Evolutionary conservation across 2,888 invertebrate genomes (phyloP).

Genomic region (Caenorhabditis panamensis): DNA sequence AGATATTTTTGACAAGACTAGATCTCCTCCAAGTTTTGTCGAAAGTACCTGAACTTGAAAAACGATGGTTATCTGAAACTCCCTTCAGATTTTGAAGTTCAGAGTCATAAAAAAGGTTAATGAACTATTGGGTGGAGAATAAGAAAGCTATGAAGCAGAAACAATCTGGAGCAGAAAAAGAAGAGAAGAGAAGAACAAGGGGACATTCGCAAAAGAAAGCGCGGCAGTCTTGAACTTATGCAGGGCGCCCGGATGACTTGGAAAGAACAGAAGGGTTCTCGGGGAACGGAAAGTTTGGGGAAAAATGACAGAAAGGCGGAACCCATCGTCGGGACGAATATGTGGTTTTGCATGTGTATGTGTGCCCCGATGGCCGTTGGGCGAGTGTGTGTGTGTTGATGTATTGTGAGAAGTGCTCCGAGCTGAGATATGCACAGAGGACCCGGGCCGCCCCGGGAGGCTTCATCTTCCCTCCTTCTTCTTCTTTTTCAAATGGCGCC

Average conservation of each 20-base stretch:
- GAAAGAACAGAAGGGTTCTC: neutral
- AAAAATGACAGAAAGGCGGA: neutral
- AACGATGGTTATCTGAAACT: no score
- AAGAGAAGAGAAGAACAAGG: neutral
- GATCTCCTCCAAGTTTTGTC: no score
- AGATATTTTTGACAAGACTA: no score
- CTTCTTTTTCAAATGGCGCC: slow-evolving; percentile 49
- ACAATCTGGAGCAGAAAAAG: neutral
- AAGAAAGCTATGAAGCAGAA: neutral
- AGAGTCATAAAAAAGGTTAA: neutral
- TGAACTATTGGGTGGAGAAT: neutral
- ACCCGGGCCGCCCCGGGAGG: slow-evolving; percentile 11
- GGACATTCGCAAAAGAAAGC: neutral
- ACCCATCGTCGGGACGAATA: slow-evolving; percentile 7
- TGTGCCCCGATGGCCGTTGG: slow-evolving; percentile 17
- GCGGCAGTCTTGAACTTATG: slow-evolving; percentile 1
- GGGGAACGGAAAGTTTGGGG: neutral
- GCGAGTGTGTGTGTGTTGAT: slow-evolving; percentile 37
- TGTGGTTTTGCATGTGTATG: slow-evolving; percentile 28
- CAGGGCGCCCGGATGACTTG: neutral
- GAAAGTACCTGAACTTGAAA: no score
- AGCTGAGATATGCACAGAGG: slow-evolving; percentile 46
- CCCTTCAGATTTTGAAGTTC: no score
- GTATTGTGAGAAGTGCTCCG: slow-evolving; percentile 47
- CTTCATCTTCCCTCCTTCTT: slow-evolving; percentile 26